Conservation (phyloP, 2,888 invertebrate species). For the Hymenopus coronatus region DNA sequence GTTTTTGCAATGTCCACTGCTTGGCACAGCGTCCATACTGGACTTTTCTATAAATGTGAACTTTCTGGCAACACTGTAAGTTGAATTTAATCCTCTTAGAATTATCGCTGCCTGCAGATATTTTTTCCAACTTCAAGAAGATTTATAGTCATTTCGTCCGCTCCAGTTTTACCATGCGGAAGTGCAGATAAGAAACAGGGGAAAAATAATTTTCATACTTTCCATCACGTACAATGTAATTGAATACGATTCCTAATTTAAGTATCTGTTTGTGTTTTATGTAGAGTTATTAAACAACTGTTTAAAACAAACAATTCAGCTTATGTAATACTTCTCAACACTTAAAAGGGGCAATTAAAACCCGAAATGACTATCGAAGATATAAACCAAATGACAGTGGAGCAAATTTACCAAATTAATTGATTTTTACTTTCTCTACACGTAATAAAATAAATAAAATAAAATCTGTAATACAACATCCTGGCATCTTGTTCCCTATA, state of each 20-base stretch:
- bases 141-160: neutral
- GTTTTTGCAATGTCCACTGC: neutral
- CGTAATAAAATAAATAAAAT: no score
- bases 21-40: neutral
- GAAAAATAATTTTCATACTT: neutral
- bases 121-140: neutral
- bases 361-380: no score
- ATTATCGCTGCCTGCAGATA: neutral
- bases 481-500: no score
- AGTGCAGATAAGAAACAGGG: neutral
- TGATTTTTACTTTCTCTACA: no score
- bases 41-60: neutral
- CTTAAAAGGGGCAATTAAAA: no score
- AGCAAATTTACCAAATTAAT: no score
- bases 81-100: neutral
- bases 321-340: no score
- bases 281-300: no score
- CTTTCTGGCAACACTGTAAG: neutral
- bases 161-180: neutral
- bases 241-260: neutral
- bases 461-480: no score
- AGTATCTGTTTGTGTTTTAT: no score
- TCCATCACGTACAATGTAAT: neutral
- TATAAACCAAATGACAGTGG: no score
- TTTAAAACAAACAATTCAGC: no score